Conservation (phyloP, 2,888 invertebrate genomes). For the Archaeoteleia sp. region DNA sequence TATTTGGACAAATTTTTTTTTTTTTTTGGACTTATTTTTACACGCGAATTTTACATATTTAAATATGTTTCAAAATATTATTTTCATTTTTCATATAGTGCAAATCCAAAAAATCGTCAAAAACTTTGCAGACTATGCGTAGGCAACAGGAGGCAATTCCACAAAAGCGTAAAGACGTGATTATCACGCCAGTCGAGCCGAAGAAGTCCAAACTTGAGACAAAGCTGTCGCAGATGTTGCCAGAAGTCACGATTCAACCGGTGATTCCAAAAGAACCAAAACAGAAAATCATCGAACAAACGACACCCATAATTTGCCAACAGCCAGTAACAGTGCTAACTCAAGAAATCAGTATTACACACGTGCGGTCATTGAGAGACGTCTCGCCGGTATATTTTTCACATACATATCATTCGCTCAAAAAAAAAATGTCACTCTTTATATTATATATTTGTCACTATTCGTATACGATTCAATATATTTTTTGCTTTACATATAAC, state of each 20-base stretch:
- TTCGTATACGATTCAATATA: no score
- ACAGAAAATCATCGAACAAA: conserved; percentile 60
- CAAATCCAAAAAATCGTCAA: no score
- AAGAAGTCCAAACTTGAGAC: conserved; percentile 69
- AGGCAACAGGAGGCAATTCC: conserved; percentile 55
- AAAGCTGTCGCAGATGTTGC: conserved; percentile 67
- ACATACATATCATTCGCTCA: no score
- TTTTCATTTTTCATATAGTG: no score
- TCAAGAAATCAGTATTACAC: conserved; percentile 72
- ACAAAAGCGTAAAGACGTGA: conserved; percentile 68
- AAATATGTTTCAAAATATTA: no score
- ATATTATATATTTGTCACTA: no score
- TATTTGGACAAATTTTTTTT: no score
- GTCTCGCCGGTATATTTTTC: conserved; percentile 19
- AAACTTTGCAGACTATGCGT: no score
- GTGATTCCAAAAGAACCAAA: conserved; percentile 58
- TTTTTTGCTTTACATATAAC: no score
- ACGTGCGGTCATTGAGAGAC: conserved; percentile 54
- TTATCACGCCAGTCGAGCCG: conserved; percentile 66
- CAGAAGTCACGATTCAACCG: conserved; percentile 71
- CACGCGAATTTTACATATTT: no score
- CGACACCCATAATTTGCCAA: conserved; percentile 58
- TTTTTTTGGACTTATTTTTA: no score
- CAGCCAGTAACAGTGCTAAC: conserved; percentile 69
- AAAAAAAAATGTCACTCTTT: no score